phyloP scores from a whole-genome alignment of 2,113 vertebrate genomes.

The Seriola quinqueradiata region DNA sequence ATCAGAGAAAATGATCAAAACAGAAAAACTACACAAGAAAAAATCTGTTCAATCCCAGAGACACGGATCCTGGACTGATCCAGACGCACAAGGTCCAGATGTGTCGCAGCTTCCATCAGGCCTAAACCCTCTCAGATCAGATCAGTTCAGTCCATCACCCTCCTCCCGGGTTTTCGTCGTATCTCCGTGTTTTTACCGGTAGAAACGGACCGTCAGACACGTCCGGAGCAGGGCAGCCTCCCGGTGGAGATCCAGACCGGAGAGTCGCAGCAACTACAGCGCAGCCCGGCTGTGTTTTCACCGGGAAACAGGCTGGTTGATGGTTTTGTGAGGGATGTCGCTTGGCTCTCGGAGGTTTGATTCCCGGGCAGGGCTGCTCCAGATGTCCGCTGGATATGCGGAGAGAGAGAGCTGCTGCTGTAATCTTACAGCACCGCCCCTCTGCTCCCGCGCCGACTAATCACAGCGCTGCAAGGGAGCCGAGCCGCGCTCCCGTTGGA shows the following conservation, averaged over 20 bases:
- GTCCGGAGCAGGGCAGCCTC: constrained; percentile 23
- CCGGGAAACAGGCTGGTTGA: neutral
- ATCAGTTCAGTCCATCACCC: constrained; percentile 61
- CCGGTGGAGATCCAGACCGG: neutral
- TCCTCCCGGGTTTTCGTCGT: constrained; percentile 18
- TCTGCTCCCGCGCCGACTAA: constrained; percentile 18
- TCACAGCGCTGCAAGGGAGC: neutral
- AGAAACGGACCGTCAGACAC: neutral
- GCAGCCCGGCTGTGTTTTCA: neutral
- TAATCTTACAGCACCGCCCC: constrained; percentile 64
- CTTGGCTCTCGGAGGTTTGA: constrained; percentile 21
- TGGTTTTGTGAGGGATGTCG: constrained; percentile 7
- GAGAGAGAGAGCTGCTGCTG: constrained; percentile 55
- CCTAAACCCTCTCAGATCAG: constrained; percentile 45
- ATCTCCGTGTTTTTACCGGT: constrained; percentile 49
- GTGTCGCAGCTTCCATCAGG: constrained; percentile 70
- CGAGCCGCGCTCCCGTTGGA: constrained; percentile 38
- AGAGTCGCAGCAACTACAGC: constrained; percentile 1
- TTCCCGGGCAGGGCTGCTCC: constrained; percentile 59
- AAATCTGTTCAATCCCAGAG: neutral
- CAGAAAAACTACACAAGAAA: neutral
- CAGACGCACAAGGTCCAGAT: constrained; percentile 40
- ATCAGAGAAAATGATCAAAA: neutral
- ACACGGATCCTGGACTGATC: constrained; percentile 13
- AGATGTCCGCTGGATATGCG: constrained; percentile 74